Conservation (phyloP, 2,797 vertebrate genomes). For the Gymnodraco acuticeps region DNA sequence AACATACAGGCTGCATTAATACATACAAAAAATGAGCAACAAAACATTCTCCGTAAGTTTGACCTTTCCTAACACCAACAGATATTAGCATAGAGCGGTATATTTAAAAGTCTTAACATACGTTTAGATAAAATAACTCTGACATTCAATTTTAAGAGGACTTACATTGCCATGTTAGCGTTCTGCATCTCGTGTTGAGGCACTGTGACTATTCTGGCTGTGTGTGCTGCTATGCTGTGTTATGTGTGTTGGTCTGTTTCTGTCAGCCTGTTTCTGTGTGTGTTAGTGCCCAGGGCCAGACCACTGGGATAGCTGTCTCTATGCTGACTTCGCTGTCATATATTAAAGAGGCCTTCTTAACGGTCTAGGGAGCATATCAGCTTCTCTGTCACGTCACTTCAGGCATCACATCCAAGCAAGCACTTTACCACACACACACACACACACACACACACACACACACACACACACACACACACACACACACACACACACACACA, state of each 20-base stretch:
- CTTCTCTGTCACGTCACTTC: slow-evolving; percentile 70
- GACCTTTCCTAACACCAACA: slow-evolving; percentile 9
- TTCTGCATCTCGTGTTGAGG: slow-evolving; percentile 67
- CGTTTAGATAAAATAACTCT: background rate
- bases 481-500: background rate
- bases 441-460: slow-evolving; percentile 17
- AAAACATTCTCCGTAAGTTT: background rate
- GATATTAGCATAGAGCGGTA: background rate
- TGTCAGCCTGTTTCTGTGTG: slow-evolving; percentile 66
- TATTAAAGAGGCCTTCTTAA: slow-evolving; percentile 78
- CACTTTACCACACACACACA: slow-evolving; percentile 15
- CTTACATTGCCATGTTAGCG: slow-evolving; percentile 74
- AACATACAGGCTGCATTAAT: background rate
- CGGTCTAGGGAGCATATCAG: slow-evolving; percentile 73
- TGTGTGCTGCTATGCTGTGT: slow-evolving; percentile 64
- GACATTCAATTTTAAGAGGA: slow-evolving; percentile 51
- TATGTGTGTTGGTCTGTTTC: slow-evolving; percentile 69
- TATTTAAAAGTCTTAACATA: background rate
- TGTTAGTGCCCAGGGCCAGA: slow-evolving; percentile 68
- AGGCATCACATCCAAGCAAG: slow-evolving; percentile 51
- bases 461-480: slow-evolving; percentile 4
- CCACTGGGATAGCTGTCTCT: slow-evolving; percentile 73
- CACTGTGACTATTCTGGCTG: slow-evolving; percentile 69
- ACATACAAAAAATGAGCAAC: background rate
- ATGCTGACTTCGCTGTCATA: slow-evolving; percentile 84